These are phyloP conservation scores for Platysteira castanea DNA, from an alignment of 2,113 vertebrate species.

Conservation along the genomic window DNA sequence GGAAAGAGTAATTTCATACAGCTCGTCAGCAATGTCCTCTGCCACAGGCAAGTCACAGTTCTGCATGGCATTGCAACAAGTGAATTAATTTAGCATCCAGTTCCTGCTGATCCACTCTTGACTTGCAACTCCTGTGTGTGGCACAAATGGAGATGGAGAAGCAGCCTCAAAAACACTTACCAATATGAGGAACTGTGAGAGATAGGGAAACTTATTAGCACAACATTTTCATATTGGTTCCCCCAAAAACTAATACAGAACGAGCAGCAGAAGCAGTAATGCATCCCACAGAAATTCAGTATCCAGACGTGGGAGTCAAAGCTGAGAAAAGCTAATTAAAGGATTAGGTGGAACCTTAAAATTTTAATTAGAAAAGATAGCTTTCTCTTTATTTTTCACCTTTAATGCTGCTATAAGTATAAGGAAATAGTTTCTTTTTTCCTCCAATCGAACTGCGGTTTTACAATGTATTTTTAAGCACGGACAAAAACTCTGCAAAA, in stretches of 20 bases:
- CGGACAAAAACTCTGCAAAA: not conserved
- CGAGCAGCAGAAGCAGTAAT: not conserved
- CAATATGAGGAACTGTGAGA: not conserved
- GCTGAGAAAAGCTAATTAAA: conserved; percentile 22
- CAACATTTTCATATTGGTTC: not conserved
- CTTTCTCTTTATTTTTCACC: not conserved
- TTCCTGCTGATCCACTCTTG: not conserved
- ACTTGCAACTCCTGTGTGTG: not conserved
- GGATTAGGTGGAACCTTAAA: not conserved
- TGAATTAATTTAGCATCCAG: not conserved
- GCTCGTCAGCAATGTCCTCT: not conserved
- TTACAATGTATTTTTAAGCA: not conserved
- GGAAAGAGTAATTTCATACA: not conserved
- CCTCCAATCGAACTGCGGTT: not conserved
- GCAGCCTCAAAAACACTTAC: not conserved
- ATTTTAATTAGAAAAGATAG: not conserved
- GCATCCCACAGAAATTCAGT: not conserved
- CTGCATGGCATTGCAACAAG: not conserved
- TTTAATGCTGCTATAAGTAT: not conserved
- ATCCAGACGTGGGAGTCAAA: not conserved
- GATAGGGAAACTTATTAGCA: not conserved
- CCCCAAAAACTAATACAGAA: not conserved
- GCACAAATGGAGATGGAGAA: not conserved
- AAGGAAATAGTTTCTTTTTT: not conserved
- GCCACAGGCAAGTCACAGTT: not conserved